Conservation (phyloP, 2,113 vertebrate genomes). For the Australoheros scitulus region DNA sequence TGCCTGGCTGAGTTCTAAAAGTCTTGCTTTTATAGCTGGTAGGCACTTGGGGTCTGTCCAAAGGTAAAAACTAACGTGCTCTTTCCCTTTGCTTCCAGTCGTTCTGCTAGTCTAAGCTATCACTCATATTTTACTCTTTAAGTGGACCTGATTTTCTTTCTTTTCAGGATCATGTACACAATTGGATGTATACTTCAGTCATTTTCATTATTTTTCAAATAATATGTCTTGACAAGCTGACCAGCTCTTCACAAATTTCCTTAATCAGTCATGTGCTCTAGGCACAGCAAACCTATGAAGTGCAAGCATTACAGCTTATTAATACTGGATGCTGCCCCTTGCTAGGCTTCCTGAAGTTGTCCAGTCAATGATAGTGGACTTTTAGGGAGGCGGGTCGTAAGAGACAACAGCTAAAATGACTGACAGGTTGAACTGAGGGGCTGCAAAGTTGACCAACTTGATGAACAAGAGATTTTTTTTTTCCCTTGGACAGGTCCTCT, state of each 20-base stretch:
- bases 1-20: neutral
- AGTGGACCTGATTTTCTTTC: neutral
- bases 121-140: neutral
- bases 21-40: neutral
- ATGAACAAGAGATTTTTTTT: neutral
- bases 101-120: neutral
- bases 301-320: neutral
- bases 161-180: too few relatives aligned
- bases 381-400: neutral
- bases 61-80: neutral
- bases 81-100: neutral
- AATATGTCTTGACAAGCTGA: neutral
- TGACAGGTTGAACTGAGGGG: neutral
- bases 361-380: neutral
- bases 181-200: rapidly evolving
- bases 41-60: too few relatives aligned
- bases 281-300: neutral
- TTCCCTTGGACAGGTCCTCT: neutral
- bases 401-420: neutral
- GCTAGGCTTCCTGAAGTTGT: neutral
- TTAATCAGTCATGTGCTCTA: neutral
- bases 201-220: neutral
- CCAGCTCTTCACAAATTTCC: neutral
- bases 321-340: neutral
- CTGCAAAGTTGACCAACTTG: neutral